These are phyloP conservation scores for Pluvianellus socialis DNA, from an alignment of 2,113 vertebrate species.

Conservation along the genomic window DNA sequence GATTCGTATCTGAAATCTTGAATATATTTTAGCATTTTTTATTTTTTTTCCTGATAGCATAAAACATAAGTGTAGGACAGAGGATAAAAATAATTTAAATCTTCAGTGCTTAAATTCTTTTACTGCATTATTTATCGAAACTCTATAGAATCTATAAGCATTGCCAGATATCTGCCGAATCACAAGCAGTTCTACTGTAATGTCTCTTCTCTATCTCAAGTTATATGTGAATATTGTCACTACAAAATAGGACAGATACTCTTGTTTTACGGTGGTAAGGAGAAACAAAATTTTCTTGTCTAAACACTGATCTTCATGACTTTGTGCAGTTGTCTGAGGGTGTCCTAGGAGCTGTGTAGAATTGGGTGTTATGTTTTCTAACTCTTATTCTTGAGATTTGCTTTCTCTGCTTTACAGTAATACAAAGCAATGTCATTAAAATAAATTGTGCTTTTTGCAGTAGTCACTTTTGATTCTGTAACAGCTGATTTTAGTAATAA, in stretches of 20 bases:
- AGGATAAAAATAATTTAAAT: not conserved
- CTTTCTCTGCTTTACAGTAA: not conserved
- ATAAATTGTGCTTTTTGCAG: not conserved
- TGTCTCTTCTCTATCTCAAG: not conserved
- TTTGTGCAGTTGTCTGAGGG: not conserved
- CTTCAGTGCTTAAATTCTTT: not conserved
- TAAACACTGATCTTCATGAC: not conserved
- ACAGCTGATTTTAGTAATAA: not conserved
- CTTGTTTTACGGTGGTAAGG: not conserved
- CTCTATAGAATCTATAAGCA: not conserved
- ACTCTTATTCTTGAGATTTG: not conserved
- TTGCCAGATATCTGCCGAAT: not conserved
- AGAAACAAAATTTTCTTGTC: not conserved
- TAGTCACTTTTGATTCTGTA: not conserved
- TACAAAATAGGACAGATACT: not conserved
- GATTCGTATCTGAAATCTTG: not conserved
- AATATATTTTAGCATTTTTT: not conserved
- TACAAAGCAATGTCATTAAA: not conserved
- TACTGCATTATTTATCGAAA: not conserved
- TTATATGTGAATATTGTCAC: not conserved
- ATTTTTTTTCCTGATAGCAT: not conserved
- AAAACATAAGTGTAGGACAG: not conserved
- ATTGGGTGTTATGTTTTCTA: not conserved
- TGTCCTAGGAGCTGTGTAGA: not conserved
- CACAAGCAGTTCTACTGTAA: not conserved